These are phyloP conservation scores for Synanthedon andrenaeformis DNA, from an alignment of 2,888 invertebrate genomes.

Conservation along the genomic window DNA sequence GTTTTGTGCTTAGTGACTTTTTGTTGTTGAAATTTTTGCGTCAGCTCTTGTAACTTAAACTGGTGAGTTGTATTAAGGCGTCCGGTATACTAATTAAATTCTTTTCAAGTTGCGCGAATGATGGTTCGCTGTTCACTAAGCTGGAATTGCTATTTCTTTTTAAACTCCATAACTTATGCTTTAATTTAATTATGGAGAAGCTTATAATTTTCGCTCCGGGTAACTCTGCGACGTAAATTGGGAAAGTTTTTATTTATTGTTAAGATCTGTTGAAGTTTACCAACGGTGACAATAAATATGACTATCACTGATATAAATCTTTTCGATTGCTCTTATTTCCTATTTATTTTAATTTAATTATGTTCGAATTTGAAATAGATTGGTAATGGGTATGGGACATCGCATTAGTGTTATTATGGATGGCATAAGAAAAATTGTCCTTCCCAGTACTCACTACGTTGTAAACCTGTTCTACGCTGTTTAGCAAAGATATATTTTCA, in stretches of 20 bases:
- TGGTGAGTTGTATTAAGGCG: background rate
- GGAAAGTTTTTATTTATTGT: constrained; percentile 57
- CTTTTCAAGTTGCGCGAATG: constrained; percentile 32
- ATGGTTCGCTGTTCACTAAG: constrained; percentile 29
- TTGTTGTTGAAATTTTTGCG: background rate
- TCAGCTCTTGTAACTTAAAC: background rate
- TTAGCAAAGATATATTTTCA: too few relatives aligned
- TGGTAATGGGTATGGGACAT: too few relatives aligned
- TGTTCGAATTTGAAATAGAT: too few relatives aligned
- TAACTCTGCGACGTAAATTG: constrained; percentile 40
- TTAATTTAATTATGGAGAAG: constrained; percentile 56
- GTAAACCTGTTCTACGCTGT: too few relatives aligned
- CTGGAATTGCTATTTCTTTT: constrained; percentile 51
- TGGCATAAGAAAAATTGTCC: too few relatives aligned
- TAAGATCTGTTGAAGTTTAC: constrained; percentile 33
- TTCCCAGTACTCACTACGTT: too few relatives aligned
- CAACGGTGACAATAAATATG: constrained; percentile 26
- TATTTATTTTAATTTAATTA: too few relatives aligned
- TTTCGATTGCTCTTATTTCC: too few relatives aligned
- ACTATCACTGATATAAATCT: background rate
- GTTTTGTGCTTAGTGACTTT: too few relatives aligned
- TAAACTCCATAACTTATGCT: constrained; percentile 55
- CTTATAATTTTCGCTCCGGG: constrained; percentile 49
- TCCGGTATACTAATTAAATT: constrained; percentile 43
- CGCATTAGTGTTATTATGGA: too few relatives aligned